These are phyloP conservation scores for Drosophila orosa DNA, from an alignment of 1,140 invertebrate species.

Conservation along the genomic window DNA sequence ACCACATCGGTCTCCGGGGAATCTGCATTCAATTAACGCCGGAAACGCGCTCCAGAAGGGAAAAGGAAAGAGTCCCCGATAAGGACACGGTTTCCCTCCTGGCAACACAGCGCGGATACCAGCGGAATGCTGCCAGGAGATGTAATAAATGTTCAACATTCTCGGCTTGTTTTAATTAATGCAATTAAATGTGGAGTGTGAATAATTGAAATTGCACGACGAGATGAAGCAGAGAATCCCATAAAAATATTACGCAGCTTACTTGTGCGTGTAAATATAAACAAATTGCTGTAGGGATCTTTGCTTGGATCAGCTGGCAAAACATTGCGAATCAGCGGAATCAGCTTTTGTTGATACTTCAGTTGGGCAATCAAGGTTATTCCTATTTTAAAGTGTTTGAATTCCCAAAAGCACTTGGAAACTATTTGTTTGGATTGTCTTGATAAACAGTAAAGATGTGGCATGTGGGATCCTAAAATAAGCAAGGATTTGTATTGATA, in stretches of 20 bases:
- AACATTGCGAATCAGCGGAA: conserved; percentile 17
- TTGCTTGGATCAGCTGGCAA: conserved; percentile 15
- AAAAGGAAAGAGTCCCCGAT: conserved; percentile 30
- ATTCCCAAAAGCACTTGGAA: not conserved
- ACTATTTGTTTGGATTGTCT: not conserved
- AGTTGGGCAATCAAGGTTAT: conserved; percentile 12
- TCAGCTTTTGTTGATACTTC: not conserved
- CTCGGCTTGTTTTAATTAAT: conserved; percentile 58
- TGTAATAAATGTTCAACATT: conserved; percentile 60
- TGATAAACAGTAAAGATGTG: not conserved
- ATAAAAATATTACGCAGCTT: conserved; percentile 35
- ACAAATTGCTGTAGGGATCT: conserved; percentile 13
- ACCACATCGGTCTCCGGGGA: conserved; percentile 14
- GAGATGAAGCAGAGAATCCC: conserved; percentile 23
- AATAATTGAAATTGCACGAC: conserved; percentile 54
- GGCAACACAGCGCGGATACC: not conserved
- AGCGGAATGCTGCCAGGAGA: conserved; percentile 11
- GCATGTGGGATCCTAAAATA: not conserved
- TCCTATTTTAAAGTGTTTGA: not conserved
- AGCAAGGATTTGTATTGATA: not conserved
- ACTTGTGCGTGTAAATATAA: conserved; percentile 11
- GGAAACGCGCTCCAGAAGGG: conserved; percentile 47
- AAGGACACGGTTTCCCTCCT: conserved; percentile 37
- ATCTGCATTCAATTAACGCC: conserved; percentile 59
- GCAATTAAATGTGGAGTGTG: conserved; percentile 52